Evolutionary conservation across 2,797 vertebrate genomes (phyloP).

Genomic region (Salmo trutta): DNA sequence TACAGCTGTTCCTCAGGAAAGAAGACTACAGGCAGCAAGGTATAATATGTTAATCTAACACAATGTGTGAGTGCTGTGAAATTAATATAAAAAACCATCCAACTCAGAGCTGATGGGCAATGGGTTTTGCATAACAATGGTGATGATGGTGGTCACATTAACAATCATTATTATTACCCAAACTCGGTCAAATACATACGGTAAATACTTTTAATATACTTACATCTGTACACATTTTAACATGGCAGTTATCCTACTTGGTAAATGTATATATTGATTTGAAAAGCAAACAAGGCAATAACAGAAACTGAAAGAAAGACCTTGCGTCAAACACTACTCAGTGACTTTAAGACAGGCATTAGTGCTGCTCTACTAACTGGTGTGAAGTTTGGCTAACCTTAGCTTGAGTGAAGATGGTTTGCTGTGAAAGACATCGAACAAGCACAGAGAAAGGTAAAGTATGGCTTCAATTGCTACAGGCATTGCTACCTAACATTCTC

Average conservation of each 20-base stretch:
- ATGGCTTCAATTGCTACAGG: conserved; percentile 54
- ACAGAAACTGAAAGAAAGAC: not conserved
- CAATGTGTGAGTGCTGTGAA: conserved; percentile 32
- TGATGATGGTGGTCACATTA: not conserved
- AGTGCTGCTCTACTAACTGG: conserved; percentile 64
- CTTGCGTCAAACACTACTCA: not conserved
- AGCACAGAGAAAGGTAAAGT: conserved; percentile 70
- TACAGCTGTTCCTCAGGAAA: conserved; percentile 40
- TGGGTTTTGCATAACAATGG: not conserved
- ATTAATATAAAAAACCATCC: not conserved
- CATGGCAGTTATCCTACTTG: not conserved
- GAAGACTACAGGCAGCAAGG: conserved; percentile 65
- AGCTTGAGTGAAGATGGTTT: conserved; percentile 69
- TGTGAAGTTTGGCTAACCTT: conserved; percentile 70
- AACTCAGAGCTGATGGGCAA: not conserved
- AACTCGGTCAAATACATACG: not conserved
- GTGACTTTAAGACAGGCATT: not conserved
- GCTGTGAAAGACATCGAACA: conserved; percentile 62
- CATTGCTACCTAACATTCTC: conserved; percentile 49
- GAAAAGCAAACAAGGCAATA: not conserved
- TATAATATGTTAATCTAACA: conserved; percentile 32
- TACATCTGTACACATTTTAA: not conserved
- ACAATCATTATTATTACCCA: not conserved
- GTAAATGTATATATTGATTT: not conserved
- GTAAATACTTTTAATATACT: no score